phyloP scores from a whole-genome alignment of 2,797 vertebrate genomes.

The Picus viridis region DNA sequence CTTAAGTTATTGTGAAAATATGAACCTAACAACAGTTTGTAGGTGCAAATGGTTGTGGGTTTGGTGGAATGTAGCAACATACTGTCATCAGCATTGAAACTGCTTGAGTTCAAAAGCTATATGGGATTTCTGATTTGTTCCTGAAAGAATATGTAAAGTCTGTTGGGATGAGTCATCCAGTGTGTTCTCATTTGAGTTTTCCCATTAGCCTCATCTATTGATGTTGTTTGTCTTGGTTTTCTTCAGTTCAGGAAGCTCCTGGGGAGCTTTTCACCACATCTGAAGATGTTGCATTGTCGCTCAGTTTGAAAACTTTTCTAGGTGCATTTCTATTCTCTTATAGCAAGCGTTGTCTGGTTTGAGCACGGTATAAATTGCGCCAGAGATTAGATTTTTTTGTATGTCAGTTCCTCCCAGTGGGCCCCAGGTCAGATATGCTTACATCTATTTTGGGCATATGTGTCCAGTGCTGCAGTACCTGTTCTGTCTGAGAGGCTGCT shows the following conservation, averaged over 20 bases:
- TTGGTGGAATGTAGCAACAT: conserved; percentile 2
- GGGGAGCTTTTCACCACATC: neutral
- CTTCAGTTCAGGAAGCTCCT: neutral
- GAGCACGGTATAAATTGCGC: neutral
- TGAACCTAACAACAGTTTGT: neutral
- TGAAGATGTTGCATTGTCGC: neutral
- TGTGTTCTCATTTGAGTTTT: neutral
- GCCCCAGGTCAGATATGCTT: neutral
- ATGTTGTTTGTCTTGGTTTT: neutral
- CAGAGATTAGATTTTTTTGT: neutral
- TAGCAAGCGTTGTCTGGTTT: neutral
- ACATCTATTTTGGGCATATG: neutral
- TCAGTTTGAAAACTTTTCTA: neutral
- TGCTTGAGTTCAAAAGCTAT: conserved; percentile 40
- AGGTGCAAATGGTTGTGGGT: conserved; percentile 25
- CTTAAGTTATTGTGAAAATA: conserved; percentile 20
- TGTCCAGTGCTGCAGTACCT: neutral
- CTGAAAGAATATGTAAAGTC: conserved; percentile 8
- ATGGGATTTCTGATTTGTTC: neutral
- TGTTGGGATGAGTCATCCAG: neutral
- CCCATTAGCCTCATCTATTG: neutral
- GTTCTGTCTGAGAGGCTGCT: neutral
- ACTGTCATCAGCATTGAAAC: neutral
- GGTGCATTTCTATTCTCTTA: neutral
- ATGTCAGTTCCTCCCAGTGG: neutral